These are phyloP conservation scores for Hippopotamus amphibius DNA, from an alignment of 2,113 vertebrate species.

Conservation along the genomic window DNA sequence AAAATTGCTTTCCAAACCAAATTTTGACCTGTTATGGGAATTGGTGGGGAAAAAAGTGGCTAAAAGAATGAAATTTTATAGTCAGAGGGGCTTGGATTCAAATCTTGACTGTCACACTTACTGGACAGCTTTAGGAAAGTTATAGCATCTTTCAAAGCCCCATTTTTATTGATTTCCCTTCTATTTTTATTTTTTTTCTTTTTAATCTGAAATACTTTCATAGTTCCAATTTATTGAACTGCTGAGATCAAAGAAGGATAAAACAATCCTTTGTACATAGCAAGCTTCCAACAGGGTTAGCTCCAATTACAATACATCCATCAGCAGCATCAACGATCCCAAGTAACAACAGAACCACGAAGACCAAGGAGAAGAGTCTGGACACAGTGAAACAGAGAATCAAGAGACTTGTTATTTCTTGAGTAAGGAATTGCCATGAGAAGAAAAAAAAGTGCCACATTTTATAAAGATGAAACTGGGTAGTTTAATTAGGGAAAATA, in stretches of 20 bases:
- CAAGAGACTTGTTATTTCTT: neutral
- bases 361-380: neutral
- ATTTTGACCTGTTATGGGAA: neutral
- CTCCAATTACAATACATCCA: neutral
- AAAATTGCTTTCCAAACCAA: neutral
- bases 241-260: neutral
- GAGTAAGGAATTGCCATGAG: neutral
- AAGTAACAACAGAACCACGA: neutral
- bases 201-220: neutral
- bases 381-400: neutral
- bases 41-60: neutral
- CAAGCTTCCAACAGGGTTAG: neutral
- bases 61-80: neutral
- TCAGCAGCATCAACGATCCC: neutral
- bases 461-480: neutral
- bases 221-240: neutral
- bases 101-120: neutral
- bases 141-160: neutral
- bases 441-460: neutral
- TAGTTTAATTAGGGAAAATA: neutral
- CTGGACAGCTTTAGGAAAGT: neutral
- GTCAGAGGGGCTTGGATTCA: neutral
- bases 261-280: neutral
- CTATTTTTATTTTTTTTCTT: neutral
- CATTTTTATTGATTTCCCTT: neutral